Evolutionary conservation across 2,113 vertebrate genomes (phyloP), one percentile per base, ranked within the genome.

Genomic region (Erpornis zantholeuca): DNA sequence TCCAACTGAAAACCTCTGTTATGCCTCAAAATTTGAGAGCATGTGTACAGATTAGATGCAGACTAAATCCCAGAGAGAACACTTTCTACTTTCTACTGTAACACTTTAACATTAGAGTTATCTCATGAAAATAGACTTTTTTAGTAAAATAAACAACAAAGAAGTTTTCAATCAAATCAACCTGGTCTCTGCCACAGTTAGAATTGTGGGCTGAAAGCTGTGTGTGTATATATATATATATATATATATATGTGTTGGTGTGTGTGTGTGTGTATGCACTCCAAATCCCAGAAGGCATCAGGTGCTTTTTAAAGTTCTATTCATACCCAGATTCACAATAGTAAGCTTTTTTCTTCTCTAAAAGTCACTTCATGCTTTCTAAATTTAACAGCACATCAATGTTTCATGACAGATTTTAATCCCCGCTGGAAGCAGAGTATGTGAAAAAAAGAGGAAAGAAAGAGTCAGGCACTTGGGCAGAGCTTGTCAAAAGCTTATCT

Each of bases 401-500:
- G 82, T 91, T 96, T 96, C 83, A 96, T 4, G 8, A 63, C 42
- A 79, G 80, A 73, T 91, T 93, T 93, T 93, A 90, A 96, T 93
- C 71, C 87, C 75, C 0, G 9, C 54, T 96, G 75, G 84, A 93
- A 95, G 63, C 45, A 91, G 50, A 50, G 70, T 52, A 22, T 54
- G 66, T 88, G 13, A 47, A 52, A 64, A 68, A 44, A 53, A 59
- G 5, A 13, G 7, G 15, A 11, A 12, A 21, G 45, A 68, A 57
- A 23, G 8, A 81, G 53, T 45, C 76, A 88, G 83, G 35, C 72
- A 88, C 77, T 92, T 88, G 57, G 73, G 85, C 72, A 85, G 89
- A 94, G 72, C 73, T 87, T 90, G 91, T 92, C 73, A 92, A 92
- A 96, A 95, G 84, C 91, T 94, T 85, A 97, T 94, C 95, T 95